Evolutionary conservation across 2,888 invertebrate genomes (phyloP), one percentile per base, ranked within the genome.

Genomic region (Stomorhina lunata): DNA sequence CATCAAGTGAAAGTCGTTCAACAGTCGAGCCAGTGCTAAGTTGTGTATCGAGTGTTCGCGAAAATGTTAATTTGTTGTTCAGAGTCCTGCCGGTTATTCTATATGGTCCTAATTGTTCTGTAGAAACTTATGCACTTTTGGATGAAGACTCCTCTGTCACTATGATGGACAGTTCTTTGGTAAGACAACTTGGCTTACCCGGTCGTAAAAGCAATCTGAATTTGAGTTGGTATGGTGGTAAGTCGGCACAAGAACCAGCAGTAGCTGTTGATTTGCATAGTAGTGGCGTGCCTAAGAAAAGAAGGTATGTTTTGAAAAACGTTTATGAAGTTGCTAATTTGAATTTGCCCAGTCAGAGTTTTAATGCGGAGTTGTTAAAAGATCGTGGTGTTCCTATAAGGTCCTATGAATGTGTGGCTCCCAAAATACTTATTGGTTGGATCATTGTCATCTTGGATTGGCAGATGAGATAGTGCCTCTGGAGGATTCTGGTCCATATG

Each of bases 221-320:
- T 45, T 50, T 85, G n/a, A 78, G 84, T 50, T 85, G 83, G 84
- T 68, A 80, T 78, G 81, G 73, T 45, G 68, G 78, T 15, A 72
- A 75, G 27, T 53, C 78, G 9, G 72, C 68, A 4, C 59, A 53
- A 20, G 76, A 81, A 50, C 10, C 34, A 10, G 29, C 66, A 4
- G 32, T 69, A 22, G 48, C 63, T 0, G 69, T 63, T 6, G 40
- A 73, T 53, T n/a, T 73, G 29, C n/a, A n/a, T n/a, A n/a, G n/a
- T n/a, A n/a, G n/a, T n/a, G n/a, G n/a, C n/a, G n/a, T n/a, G n/a
- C n/a, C n/a, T n/a, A n/a, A n/a, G n/a, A n/a, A 10, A 37, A 12
- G 59, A 55, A 20, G 73, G 68, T 48, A 73, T 72, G 12, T 2
- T 4, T 45, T 55, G 37, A 9, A 61, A 45, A 78, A 34, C 20